Base-by-base conservation (phyloP, 37 sponge, comb jelly and placozoan species). In the Agelas oroides region DNA sequence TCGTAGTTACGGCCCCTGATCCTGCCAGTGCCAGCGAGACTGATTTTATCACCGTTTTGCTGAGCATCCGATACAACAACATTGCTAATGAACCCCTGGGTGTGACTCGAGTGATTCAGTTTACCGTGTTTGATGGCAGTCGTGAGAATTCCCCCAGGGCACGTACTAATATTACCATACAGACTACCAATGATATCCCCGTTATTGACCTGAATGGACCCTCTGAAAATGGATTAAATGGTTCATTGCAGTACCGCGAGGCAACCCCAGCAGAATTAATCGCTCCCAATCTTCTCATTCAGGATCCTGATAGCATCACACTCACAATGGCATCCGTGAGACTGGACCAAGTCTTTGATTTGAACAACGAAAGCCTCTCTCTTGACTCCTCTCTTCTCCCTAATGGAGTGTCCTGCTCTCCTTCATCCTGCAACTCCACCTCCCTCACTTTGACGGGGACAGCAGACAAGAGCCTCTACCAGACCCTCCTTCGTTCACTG, bases 111-210 rank as follows among this genome's bases (percentile, higher is more conserved):
- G 40, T 65, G 14, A 82, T 93, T 20, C 32, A 73, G 17, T 79
- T 89, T 59, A 72, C 74, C 5, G 57, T 89, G 1, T 76, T 39
- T 63, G 94, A 93, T 60, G 90, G 90, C 31, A 67, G 31, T 5
- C 78, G 63, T 30, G 72, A 12, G 0, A 83, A 78, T 27, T 41
- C 39, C 24, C 86, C 85, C 6, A 23, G 16, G 1, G 73, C 90
- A 20, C 34, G 32, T 16, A 74, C 79, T 24, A 83, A 76, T 0
- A 52, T 93, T 16, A 35, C 39, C 0, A 79, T 93, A 21, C 32
- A 34, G 13, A 79, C 86, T 17, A 54, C 79, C 25, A 73, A 93
- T 72, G 87, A 93, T 59, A 62, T 77, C 6, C 94, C 94, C 14
- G 33, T 53, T n/a, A 54, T 80, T 0, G 82, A 92, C 53, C 80